A percentile compares a stretch with the other conserved stretches of the same genome.
Evolutionary conservation across 2,888 invertebrate species (phyloP).

Genomic region (Scelioninae gen. 1): DNA sequence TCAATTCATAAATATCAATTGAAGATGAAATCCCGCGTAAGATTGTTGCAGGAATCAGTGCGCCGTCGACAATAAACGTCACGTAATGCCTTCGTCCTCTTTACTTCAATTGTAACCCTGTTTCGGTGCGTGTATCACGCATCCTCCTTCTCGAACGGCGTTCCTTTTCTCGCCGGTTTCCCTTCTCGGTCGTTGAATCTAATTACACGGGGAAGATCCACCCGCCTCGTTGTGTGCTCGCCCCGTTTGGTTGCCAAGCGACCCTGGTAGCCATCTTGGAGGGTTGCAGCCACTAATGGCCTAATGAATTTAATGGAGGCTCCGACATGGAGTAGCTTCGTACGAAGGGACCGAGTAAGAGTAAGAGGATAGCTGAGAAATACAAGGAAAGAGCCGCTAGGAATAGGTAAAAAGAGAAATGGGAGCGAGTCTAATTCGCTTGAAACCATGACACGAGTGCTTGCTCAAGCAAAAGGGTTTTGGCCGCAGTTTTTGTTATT

Average conservation of each 20-base stretch:
- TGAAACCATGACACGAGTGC: conserved; percentile 56
- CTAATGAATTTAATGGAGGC: conserved; percentile 85
- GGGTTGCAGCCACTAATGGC: conserved; percentile 85
- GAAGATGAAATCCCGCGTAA: conserved; percentile 57
- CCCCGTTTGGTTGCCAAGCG: conserved; percentile 82
- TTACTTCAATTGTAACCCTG: conserved; percentile 57
- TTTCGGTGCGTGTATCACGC: conserved; percentile 64
- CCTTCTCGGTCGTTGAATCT: conserved; percentile 84
- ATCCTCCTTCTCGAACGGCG: conserved; percentile 74
- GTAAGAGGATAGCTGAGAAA: conserved; percentile 67
- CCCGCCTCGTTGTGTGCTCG: conserved; percentile 70
- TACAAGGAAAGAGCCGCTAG: conserved; percentile 48
- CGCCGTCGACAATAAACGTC: conserved; percentile 60
- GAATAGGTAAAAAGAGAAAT: conserved; percentile 67
- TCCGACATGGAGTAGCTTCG: conserved; percentile 78
- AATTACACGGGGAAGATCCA: conserved; percentile 80
- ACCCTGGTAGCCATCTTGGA: conserved; percentile 84
- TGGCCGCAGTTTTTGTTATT: too few relatives aligned
- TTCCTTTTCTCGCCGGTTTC: conserved; percentile 74
- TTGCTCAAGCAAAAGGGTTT: too few relatives aligned
- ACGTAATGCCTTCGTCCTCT: conserved; percentile 52
- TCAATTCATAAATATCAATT: conserved; percentile 65
- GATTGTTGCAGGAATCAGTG: conserved; percentile 55
- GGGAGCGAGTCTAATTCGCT: conserved; percentile 59
- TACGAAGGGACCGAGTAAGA: conserved; percentile 66